Conservation (phyloP, 2,113 vertebrate genomes). For the Datnioides undecimradiatus region DNA sequence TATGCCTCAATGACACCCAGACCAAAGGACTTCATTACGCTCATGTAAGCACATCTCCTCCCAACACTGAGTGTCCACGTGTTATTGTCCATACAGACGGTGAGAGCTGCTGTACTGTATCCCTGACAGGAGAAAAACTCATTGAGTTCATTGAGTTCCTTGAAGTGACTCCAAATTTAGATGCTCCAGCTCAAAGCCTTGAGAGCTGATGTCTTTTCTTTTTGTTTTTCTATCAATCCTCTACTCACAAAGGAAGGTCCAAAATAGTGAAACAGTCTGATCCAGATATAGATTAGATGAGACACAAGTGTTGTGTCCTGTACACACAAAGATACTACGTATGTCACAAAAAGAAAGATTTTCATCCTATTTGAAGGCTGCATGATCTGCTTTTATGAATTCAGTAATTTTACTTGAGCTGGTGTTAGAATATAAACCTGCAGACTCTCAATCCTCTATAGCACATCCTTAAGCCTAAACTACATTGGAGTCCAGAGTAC, state of each 20-base stretch:
- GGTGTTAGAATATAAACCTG: slow-evolving; percentile 19
- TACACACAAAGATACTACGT: slow-evolving; percentile 20
- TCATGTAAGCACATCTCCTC: slow-evolving; percentile 1
- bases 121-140: slow-evolving; percentile 43
- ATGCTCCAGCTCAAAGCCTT: slow-evolving; percentile 42
- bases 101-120: slow-evolving; percentile 21
- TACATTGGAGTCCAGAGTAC: background rate
- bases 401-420: slow-evolving; percentile 4
- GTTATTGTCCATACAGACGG: background rate
- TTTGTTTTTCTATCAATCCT: slow-evolving; percentile 49
- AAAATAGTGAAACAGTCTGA: slow-evolving; percentile 59
- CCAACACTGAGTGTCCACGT: slow-evolving; percentile 13
- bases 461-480: background rate
- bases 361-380: slow-evolving; percentile 12
- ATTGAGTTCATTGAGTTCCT: slow-evolving; percentile 12
- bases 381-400: slow-evolving; percentile 5
- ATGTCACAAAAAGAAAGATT: slow-evolving; percentile 23
- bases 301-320: background rate
- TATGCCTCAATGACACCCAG: background rate
- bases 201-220: slow-evolving; percentile 60
- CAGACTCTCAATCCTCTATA: background rate
- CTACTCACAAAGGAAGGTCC: slow-evolving; percentile 40
- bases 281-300: slow-evolving; percentile 63
- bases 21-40: slow-evolving; percentile 11
- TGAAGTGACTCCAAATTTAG: slow-evolving; percentile 75